Percentiles rank a stretch among this genome's conserved stretches.
Evolutionary conservation across 2,797 vertebrate genomes (phyloP).

Genomic region (Ibycter americanus): DNA sequence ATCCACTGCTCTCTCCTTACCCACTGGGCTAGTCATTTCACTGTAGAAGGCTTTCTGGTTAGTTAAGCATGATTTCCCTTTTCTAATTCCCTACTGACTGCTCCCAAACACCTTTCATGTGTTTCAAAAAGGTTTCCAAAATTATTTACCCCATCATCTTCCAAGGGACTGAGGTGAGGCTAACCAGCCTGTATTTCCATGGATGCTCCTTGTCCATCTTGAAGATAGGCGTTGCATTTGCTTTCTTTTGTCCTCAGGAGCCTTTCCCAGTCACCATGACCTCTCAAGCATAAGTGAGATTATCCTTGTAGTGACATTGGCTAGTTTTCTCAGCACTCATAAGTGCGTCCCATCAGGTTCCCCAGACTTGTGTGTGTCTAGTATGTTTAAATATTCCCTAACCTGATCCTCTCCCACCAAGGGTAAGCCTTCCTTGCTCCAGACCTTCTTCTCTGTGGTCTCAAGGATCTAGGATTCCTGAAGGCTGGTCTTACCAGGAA

Average conservation of each 20-base stretch:
- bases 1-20: neutral
- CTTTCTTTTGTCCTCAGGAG: neutral
- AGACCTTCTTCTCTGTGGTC: neutral
- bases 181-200: too few species aligned
- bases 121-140: neutral
- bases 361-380: neutral
- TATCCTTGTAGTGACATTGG: neutral
- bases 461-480: neutral
- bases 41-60: neutral
- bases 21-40: neutral
- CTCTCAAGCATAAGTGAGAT: neutral
- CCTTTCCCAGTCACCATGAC: neutral
- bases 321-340: neutral
- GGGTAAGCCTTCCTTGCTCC: neutral
- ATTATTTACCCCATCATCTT: neutral
- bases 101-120: neutral
- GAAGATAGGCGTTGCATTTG: neutral
- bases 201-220: neutral
- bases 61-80: neutral
- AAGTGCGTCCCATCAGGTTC: neutral
- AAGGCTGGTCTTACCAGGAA: neutral
- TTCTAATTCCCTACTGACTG: neutral
- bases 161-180: neutral
- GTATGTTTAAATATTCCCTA: neutral
- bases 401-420: neutral